Evolutionary conservation across 2,888 invertebrate species (phyloP).

Genomic region (Bruchidius siliquastri): DNA sequence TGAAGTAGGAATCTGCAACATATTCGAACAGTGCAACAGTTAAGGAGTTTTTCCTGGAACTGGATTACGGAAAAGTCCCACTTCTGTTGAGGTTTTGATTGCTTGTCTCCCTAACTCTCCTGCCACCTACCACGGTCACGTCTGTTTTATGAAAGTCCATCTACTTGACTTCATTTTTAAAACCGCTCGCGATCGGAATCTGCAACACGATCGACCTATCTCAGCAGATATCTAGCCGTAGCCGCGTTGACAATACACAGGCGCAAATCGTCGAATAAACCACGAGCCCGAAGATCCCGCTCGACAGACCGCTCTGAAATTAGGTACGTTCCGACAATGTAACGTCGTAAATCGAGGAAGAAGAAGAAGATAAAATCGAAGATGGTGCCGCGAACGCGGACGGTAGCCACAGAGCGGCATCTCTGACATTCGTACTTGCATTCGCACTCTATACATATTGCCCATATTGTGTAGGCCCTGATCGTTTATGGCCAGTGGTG

Average conservation of each 20-base stretch:
- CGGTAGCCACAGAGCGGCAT: background rate
- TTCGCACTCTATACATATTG: background rate
- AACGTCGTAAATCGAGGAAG: background rate
- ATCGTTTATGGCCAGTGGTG: background rate
- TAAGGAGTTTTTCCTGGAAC: too few species aligned
- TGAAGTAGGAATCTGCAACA: too few species aligned
- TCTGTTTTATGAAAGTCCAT: background rate
- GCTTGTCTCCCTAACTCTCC: too few species aligned
- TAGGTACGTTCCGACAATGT: background rate
- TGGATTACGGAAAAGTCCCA: too few species aligned
- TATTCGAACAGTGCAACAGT: too few species aligned
- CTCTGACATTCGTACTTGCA: background rate
- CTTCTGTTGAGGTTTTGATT: too few species aligned
- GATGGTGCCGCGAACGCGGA: background rate
- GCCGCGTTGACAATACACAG: background rate
- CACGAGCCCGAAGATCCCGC: background rate
- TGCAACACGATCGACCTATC: background rate
- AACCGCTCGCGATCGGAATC: background rate
- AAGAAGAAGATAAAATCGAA: conserved; percentile 2
- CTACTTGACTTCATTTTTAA: background rate
- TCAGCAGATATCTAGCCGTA: background rate
- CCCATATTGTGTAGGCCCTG: conserved; percentile 1
- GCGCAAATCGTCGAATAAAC: background rate
- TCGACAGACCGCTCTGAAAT: conserved; percentile 1
- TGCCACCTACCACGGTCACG: too few species aligned